These are phyloP conservation scores for Nipponia nippon DNA, from an alignment of 2,113 vertebrate species.

Conservation along the genomic window DNA sequence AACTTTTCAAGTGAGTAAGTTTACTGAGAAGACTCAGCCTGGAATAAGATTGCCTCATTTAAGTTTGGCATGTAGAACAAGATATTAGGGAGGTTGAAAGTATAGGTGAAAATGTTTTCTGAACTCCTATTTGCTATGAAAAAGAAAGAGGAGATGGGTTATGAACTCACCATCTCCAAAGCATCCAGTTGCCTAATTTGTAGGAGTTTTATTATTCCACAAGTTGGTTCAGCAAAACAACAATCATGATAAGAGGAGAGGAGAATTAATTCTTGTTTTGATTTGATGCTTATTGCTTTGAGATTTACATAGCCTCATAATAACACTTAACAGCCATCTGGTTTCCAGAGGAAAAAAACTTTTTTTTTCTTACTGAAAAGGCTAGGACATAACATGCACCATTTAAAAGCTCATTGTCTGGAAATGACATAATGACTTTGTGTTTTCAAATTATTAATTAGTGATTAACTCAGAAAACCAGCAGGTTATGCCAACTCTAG, in stretches of 20 bases:
- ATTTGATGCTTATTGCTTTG: conserved; percentile 59
- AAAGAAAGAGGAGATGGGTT: background rate
- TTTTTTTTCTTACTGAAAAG: conserved; percentile 7
- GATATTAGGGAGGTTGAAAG: background rate
- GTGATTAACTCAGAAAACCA: conserved; percentile 26
- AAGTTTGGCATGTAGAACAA: background rate
- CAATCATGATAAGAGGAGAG: background rate
- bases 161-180: background rate
- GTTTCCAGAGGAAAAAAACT: conserved; percentile 18
- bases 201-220: background rate
- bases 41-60: background rate
- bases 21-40: background rate
- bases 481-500: background rate
- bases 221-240: conserved; percentile 20
- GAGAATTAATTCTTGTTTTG: conserved; percentile 48
- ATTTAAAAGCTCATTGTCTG: conserved; percentile 61
- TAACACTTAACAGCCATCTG: conserved; percentile 59
- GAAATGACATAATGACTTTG: conserved; percentile 55
- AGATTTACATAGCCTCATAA: conserved; percentile 48
- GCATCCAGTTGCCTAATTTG: background rate
- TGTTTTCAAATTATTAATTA: conserved; percentile 65
- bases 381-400: conserved; percentile 41
- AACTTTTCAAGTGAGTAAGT: background rate
- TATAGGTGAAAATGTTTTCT: background rate
- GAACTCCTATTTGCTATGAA: background rate